Percentiles rank a stretch among this genome's conserved stretches.
phyloP scores from a whole-genome alignment of 2,797 vertebrate species.

The Gallinago nigripennis region DNA sequence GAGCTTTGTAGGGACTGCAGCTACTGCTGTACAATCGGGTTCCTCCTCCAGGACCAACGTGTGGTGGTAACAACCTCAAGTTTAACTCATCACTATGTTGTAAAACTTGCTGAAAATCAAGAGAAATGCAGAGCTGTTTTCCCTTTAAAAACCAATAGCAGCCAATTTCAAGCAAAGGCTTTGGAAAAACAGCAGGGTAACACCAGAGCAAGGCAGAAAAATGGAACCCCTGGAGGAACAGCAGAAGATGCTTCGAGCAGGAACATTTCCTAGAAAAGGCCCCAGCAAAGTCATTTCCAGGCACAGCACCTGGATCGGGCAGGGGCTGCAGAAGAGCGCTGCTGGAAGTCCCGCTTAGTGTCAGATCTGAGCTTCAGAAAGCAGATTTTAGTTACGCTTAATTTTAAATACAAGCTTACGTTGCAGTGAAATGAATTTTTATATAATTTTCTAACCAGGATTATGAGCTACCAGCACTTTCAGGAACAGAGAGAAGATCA shows the following conservation, averaged over 20 bases:
- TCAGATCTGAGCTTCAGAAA: neutral
- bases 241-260: neutral
- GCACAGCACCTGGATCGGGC: neutral
- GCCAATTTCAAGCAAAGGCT: neutral
- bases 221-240: rapidly evolving
- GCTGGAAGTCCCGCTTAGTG: neutral
- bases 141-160: neutral
- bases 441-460: neutral
- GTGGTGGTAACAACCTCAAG: neutral
- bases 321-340: neutral
- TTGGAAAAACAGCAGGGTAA: rapidly evolving
- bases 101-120: neutral
- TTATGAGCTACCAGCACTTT: neutral
- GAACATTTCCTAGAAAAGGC: neutral
- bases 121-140: neutral
- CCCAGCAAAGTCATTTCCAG: neutral
- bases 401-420: neutral
- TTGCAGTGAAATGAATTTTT: neutral
- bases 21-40: neutral
- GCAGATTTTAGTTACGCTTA: neutral
- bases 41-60: rapidly evolving
- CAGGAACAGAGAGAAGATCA: rapidly evolving
- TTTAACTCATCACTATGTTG: neutral
- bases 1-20: neutral
- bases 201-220: rapidly evolving